Evolutionary conservation across 2,113 vertebrate genomes (phyloP), one percentile per base, ranked within the genome.

Genomic region (Myiagra hebetior): DNA sequence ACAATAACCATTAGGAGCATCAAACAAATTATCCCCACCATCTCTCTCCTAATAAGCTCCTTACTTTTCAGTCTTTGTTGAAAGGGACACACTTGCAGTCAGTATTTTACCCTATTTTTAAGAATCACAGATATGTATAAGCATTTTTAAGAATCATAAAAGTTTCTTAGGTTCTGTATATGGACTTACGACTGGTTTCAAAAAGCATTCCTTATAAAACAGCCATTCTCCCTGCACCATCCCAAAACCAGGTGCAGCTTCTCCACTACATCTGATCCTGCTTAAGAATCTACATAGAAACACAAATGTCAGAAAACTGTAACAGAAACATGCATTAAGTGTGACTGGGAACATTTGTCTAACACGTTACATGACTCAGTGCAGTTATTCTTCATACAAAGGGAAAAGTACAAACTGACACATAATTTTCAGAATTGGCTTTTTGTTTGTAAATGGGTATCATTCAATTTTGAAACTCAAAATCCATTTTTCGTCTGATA

Each of bases 331-430:
- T 19, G 49, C 56, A 92, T 90, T 87, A 96, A 69, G 94, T 30
- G 76, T 90, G 87, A 97, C 95, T 63, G 41, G 47, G 75, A 85
- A 84, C 59, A 85, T 96, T 81, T 85, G 77, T 77, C 88, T 89
- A 79, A 89, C 89, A 73, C 55, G 78, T 76, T 95, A 96, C 8
- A 1, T 96, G 91, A 96, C 72, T 96, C 89, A 95, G 69, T 59
- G 92, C 53, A 96, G 53, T 75, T 87, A 75, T 69, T 86, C 76
- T 63, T 96, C 91, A 91, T 62, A 94, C 62, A 97, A 96, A 95
- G 21, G 6, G 10, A 86, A 91, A 81, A 95, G 10, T 31, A 96
- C 63, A 94, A 90, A 87, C 63, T 31, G 91, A 78, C 56, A 64
- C 62, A 79, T 10, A 65, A 52, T 75, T 94, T 93, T 89, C 91